Evolutionary conservation across 2,113 vertebrate genomes (phyloP).

Genomic region (Cyrtonyx montezumae): DNA sequence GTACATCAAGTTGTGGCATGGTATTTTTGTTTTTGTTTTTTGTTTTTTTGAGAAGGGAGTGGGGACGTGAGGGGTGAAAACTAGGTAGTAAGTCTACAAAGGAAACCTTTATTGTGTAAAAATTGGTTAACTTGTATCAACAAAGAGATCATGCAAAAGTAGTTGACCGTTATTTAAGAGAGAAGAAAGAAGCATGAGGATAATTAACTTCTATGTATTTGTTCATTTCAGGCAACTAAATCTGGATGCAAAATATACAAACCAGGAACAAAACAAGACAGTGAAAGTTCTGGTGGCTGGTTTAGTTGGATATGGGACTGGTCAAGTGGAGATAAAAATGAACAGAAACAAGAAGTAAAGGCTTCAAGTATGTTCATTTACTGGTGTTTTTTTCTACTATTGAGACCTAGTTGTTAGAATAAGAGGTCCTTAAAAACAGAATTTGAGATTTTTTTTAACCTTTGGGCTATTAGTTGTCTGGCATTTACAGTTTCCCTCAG

Average conservation of each 20-base stretch:
- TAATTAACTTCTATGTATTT: not conserved
- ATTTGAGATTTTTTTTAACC: not conserved
- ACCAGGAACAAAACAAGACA: slow-evolving; percentile 88
- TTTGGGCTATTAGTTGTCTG: not conserved
- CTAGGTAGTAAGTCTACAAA: not conserved
- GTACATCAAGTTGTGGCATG: not conserved
- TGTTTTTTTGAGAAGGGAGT: no score
- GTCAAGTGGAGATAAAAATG: slow-evolving; percentile 74
- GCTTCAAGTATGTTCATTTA: slow-evolving; percentile 80
- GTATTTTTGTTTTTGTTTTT: not conserved
- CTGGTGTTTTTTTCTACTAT: not conserved
- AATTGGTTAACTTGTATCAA: not conserved
- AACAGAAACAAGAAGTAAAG: slow-evolving; percentile 80
- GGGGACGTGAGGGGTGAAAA: not conserved
- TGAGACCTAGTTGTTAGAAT: not conserved
- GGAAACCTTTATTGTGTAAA: not conserved
- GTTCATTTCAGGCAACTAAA: slow-evolving; percentile 84
- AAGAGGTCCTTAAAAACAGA: not conserved
- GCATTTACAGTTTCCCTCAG: not conserved
- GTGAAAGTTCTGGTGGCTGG: slow-evolving; percentile 90
- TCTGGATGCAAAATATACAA: slow-evolving; percentile 88
- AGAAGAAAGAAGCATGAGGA: not conserved
- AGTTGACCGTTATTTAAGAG: not conserved
- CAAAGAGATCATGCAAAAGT: not conserved
- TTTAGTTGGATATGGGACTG: slow-evolving; percentile 93